Percentiles rank a stretch among this genome's conserved stretches.
These are phyloP conservation scores for Dascillus cervinus DNA, from an alignment of 2,888 invertebrate species.

Conservation along the genomic window DNA sequence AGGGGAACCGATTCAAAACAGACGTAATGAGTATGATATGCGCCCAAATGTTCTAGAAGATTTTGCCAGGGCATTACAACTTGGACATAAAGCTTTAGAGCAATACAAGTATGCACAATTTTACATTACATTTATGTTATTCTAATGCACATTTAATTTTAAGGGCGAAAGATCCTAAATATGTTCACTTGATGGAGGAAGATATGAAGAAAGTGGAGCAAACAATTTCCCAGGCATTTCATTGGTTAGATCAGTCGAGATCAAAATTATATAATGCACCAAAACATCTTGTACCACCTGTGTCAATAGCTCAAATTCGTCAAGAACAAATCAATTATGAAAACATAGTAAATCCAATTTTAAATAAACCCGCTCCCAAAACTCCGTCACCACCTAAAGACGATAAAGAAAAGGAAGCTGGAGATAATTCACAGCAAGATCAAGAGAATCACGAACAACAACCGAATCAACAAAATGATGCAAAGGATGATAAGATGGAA, in stretches of 20 bases:
- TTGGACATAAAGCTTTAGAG: conserved; percentile 54
- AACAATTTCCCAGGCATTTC: conserved; percentile 60
- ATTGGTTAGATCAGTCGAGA: conserved; percentile 77
- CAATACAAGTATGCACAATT: conserved; percentile 49
- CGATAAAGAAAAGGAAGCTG: conserved; percentile 31
- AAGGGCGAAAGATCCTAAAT: conserved; percentile 63
- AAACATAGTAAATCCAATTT: conserved; percentile 59
- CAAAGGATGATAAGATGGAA: conserved; percentile 20
- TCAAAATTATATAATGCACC: conserved; percentile 56
- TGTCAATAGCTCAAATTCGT: conserved; percentile 71
- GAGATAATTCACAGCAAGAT: conserved; percentile 10
- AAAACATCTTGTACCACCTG: conserved; percentile 65
- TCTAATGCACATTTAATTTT: conserved; percentile 14
- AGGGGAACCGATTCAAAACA: conserved; percentile 84
- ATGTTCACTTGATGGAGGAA: conserved; percentile 70
- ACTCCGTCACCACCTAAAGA: conserved; percentile 53
- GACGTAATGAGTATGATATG: conserved; percentile 73
- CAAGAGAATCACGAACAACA: conserved; percentile 18
- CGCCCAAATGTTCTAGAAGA: conserved; percentile 76
- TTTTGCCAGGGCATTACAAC: conserved; percentile 66
- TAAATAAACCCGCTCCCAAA: conserved; percentile 90
- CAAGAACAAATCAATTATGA: conserved; percentile 67
- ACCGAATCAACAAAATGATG: conserved; percentile 11
- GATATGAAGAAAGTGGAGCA: conserved; percentile 73
- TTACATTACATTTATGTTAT: too few species aligned